Base-by-base conservation (phyloP, 30 jellyfish, hydroid and myxozoan species). In the Rhopilema esculentum region DNA sequence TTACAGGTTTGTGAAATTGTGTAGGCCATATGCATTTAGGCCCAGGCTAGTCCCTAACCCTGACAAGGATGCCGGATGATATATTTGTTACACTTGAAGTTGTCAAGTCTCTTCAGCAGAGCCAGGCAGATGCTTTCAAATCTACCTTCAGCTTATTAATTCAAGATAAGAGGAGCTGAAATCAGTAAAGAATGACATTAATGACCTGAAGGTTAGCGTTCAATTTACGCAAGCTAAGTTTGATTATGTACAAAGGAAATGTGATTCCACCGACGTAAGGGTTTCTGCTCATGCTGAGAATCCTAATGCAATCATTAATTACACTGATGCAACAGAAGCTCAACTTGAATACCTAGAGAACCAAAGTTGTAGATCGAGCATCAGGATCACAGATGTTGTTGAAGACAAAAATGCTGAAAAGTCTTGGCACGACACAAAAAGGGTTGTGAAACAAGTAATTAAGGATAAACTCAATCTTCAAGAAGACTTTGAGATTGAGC, bases 361-460 rank as follows among this genome's bases (percentile, higher is more conserved):
- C 72, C 87, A 77, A 23, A 48, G 72, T 20, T 23, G 87, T 8
- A 72, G 77, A 21, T 48, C 75, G 9, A 77, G 51, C 57, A 51
- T 77, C 87, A 51, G 75, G 29, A 77, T 30, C 29, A 21, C 31
- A 0, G 87, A 48, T 16, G 61, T 51, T 6, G 65, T 15, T 19
- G 87, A 51, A 12, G 61, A 77, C 53, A 27, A 76, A 20, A 28
- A 25, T 49, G 52, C 51, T 24, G 87, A 51, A 51, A 73, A 73
- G 69, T 77, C 87, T 22, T 51, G 87, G 87, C 76, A 77, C 29
- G 75, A 77, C 64, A 77, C 87, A 22, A 76, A 77, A 28, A 25
- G 21, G 24, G 53, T 16, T 22, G 87, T 51, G 61, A 77, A 77
- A 51, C 63, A 77, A 61, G 76, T 51, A 0, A 49, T 77, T 28